Percentiles rank a stretch among this genome's conserved stretches.
Conservation (phyloP, 2,113 vertebrate species). For the Platichthys stellatus region DNA sequence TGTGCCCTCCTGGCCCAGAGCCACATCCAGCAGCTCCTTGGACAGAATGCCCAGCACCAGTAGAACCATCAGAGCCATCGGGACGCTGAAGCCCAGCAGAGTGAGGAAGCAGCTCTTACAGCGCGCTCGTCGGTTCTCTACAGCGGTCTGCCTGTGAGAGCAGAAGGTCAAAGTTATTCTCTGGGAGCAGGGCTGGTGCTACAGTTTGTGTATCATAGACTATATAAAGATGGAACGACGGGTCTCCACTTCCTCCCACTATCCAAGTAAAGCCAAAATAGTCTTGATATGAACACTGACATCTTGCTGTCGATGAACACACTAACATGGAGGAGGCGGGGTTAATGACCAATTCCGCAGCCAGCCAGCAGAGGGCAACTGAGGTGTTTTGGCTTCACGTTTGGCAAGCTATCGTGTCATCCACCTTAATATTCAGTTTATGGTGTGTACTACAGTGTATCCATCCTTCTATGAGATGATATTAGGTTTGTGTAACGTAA, state of each 20-base stretch:
- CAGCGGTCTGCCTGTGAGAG: constrained; percentile 69
- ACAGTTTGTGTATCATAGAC: background rate
- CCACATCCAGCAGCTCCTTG: constrained; percentile 68
- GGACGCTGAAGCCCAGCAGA: constrained; percentile 80
- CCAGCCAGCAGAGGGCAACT: no score
- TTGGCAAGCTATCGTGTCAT: no score
- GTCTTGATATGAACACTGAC: no score
- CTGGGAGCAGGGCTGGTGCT: background rate
- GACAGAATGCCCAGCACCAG: constrained; percentile 79
- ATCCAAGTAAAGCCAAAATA: no score
- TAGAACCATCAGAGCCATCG: constrained; percentile 76
- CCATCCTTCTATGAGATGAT: background rate
- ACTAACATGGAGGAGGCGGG: no score
- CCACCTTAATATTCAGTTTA: no score
- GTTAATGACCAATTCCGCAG: no score
- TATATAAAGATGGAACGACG: no score
- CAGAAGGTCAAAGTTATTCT: background rate
- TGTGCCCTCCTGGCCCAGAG: constrained; percentile 72
- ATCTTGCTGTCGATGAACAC: no score
- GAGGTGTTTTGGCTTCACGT: no score
- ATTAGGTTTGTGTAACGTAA: background rate
- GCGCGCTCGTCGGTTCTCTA: constrained; percentile 76
- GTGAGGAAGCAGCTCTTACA: constrained; percentile 82
- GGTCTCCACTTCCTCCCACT: no score
- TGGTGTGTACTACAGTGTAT: background rate